Base-by-base conservation (phyloP, 2,888 invertebrate genomes). In the Macrophya annulata region DNA sequence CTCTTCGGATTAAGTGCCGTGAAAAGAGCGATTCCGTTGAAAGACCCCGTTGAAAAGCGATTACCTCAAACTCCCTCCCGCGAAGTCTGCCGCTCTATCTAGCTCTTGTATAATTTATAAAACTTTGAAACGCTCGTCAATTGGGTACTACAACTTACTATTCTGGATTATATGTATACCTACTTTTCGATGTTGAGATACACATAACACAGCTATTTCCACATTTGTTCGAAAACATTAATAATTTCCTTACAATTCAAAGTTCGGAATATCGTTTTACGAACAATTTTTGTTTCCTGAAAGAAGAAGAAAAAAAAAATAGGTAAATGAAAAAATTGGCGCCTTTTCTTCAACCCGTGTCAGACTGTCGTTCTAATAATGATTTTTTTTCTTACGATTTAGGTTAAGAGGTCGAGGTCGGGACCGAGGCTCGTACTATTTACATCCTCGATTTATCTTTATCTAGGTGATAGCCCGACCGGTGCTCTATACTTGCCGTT, bases 11-110 rank as follows among this genome's bases (percentile, higher is more conserved):
- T 81, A 81, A 81, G 81, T 81, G 81, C 81, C 81, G 81, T 81
- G 81, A 81, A 81, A 81, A 81, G 81, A 81, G 81, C 81, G 81
- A 81, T 81, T 81, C 81, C 81, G 81, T 81, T 81, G 81, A 81
- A 81, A 81, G 81, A 81, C 81, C 81, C 81, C 59, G 81, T 81
- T 81, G 81, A 81, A 77, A 81, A 81, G 81, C 81, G 81, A 81
- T 81, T 81, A 81, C 81, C 40, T 59, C 81, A 81, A 43, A 81
- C 81, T 59, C 59, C 40, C 62, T 40, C 21, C 40, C 62, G 43
- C 21, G 81, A 81, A 43, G 81, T 12, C 81, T 81, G 37, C n/a
- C 31, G 55, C 10, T 79, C 17, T 79, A 40, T 59, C 40, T 15
- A 37, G 51, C 43, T 62, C 21, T 62, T 43, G 40, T 62, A 62